Evolutionary conservation across 2,797 vertebrate genomes (phyloP).

Genomic region (Xenopus petersii): DNA sequence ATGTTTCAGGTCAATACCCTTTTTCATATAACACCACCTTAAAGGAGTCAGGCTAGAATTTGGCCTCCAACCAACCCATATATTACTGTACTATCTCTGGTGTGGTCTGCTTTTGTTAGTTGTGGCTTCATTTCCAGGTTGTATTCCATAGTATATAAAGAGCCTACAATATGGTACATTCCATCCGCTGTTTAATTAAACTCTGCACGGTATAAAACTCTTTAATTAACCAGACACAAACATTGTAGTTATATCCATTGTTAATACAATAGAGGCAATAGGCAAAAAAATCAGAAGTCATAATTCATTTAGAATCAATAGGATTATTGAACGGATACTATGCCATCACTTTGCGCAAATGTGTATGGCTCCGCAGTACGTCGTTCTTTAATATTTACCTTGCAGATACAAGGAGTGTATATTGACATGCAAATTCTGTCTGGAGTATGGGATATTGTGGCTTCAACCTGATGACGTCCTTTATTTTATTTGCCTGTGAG

Average conservation of each 20-base stretch:
- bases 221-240: too few species aligned
- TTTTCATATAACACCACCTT: too few species aligned
- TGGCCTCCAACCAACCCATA: not conserved
- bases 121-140: too few species aligned
- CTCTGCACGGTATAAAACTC: not conserved
- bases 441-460: not conserved
- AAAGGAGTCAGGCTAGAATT: too few species aligned
- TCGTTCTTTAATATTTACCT: not conserved
- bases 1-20: too few species aligned
- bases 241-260: too few species aligned
- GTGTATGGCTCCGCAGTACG: not conserved
- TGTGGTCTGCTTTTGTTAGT: not conserved
- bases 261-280: too few species aligned
- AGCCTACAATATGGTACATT: not conserved
- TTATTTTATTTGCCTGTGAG: constrained; percentile 5
- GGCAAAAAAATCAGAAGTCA: too few species aligned
- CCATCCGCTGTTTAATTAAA: not conserved
- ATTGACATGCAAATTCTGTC: constrained; percentile 15
- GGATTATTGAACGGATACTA: too few species aligned
- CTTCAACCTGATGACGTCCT: not conserved
- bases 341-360: not conserved
- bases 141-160: too few species aligned
- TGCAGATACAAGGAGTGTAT: constrained; percentile 25
- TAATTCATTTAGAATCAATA: too few species aligned
- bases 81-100: not conserved